Evolutionary conservation across 1,140 invertebrate genomes (phyloP).

Genomic region (Lanistes nyassanus): DNA sequence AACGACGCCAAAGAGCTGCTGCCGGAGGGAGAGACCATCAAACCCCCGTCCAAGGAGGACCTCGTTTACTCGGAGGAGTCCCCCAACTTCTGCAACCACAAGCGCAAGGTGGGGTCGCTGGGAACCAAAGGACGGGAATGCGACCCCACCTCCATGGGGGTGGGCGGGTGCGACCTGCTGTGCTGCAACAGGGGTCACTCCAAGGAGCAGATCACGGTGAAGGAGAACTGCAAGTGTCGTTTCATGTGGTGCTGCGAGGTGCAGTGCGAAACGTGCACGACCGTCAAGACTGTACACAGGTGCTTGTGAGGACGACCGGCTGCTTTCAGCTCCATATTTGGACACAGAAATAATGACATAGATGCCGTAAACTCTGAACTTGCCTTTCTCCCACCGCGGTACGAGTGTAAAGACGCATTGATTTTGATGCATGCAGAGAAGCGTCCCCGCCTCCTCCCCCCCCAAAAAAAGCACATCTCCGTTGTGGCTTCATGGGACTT

Average conservation of each 20-base stretch:
- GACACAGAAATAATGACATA: too few relatives aligned
- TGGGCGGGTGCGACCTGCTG: constrained; percentile 67
- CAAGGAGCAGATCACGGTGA: constrained; percentile 40
- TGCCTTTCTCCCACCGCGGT: too few relatives aligned
- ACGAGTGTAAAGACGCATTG: too few relatives aligned
- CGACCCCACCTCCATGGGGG: constrained; percentile 62
- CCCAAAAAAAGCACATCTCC: too few relatives aligned
- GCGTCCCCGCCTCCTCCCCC: too few relatives aligned
- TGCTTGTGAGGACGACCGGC: constrained; percentile 41
- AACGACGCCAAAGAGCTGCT: constrained; percentile 56
- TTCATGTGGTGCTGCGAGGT: constrained; percentile 63
- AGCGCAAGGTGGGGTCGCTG: constrained; percentile 48
- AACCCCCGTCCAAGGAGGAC: constrained; percentile 84
- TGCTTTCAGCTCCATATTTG: too few relatives aligned
- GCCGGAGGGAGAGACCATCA: constrained; percentile 66
- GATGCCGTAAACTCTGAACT: too few relatives aligned
- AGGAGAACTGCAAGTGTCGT: constrained; percentile 57
- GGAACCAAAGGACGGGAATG: constrained; percentile 62
- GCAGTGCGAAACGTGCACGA: constrained; percentile 54
- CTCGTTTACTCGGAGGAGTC: constrained; percentile 88
- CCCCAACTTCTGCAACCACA: constrained; percentile 85
- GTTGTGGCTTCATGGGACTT: too few relatives aligned
- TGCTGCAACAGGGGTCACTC: constrained; percentile 65
- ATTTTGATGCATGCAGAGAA: too few relatives aligned
- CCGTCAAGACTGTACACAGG: constrained; percentile 44